Percentiles rank a stretch among this genome's conserved stretches.
Conservation (phyloP, 1,140 invertebrate genomes). For the Vanessa tameamea region DNA sequence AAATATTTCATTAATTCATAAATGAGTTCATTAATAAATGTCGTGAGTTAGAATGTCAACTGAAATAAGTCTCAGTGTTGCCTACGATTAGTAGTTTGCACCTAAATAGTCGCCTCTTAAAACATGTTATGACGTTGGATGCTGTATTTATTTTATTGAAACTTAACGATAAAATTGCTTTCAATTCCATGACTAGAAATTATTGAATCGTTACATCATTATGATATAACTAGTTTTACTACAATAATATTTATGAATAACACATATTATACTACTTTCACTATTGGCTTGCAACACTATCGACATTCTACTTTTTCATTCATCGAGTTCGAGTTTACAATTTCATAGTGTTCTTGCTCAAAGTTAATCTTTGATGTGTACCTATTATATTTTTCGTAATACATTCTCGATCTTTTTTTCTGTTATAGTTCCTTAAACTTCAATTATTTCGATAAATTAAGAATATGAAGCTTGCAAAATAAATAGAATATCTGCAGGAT, state of each 20-base stretch:
- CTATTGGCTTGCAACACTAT: constrained; percentile 4
- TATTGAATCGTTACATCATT: not conserved
- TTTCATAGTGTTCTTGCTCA: not conserved
- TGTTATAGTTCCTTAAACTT: not conserved
- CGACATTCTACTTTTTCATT: constrained; percentile 3
- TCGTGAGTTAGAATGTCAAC: no score
- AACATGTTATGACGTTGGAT: no score
- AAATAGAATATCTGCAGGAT: not conserved
- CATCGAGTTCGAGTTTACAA: not conserved
- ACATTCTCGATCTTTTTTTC: not conserved
- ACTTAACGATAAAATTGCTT: no score
- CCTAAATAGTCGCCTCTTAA: no score
- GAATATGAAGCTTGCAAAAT: not conserved
- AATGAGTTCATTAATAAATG: no score
- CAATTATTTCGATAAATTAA: not conserved
- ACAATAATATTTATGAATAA: not conserved
- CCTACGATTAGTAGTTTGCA: no score
- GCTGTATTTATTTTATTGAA: no score
- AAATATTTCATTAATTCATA: no score
- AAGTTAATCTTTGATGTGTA: not conserved
- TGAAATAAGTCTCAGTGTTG: no score
- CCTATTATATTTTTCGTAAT: constrained; percentile 1
- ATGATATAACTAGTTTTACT: not conserved
- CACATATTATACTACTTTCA: not conserved
- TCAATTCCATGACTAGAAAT: no score